Base-by-base conservation (phyloP, 2,113 vertebrate species). In the Oncorhynchus nerka region DNA sequence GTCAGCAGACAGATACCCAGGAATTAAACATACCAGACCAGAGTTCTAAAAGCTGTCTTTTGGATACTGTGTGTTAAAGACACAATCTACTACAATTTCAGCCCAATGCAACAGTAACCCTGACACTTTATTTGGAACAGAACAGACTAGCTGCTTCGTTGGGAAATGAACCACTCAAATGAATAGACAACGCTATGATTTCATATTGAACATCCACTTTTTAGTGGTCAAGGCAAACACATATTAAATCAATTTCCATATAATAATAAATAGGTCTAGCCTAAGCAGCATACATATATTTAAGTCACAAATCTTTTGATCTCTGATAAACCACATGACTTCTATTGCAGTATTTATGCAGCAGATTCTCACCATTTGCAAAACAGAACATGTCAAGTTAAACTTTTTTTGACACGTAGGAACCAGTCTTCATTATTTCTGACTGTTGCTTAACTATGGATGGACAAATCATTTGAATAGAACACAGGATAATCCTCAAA, bases 401-500 rank as follows among this genome's bases (percentile, higher is more conserved):
- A 26, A 12, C 22, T 22, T 45, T 45, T 45, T 22, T 24, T 24
- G 61, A 24, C 8, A 67, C 26, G 22, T 9, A 67, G 22, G 6
- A 67, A 67, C 22, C 65, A 70, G 4, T 45, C 30, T 16, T 16
- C n/a, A 62, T 62, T 62, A n/a, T 20, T 15, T 5, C 6, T n/a
- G 9, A 68, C 12, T 72, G 5, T 22, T 66, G 20, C 32, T 70
- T 59, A 26, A 51, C 65, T 7, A 73, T 39, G 19, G 73, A 72
- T 22, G 65, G 57, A 80, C 30, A 68, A 45, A 75, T 62, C 30
- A 45, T 62, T 74, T 51, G 26, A 75, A 70, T 45, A 24, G 39
- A 73, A 73, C 39, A 30, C 32, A 39, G 22, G 77, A 78, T 79
- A 81, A 81, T 79, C 73, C 67, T 75, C 20, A 51, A 72, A 22